Base-by-base conservation (phyloP, 2,113 vertebrate genomes). In the Illadopsis cleaveri region DNA sequence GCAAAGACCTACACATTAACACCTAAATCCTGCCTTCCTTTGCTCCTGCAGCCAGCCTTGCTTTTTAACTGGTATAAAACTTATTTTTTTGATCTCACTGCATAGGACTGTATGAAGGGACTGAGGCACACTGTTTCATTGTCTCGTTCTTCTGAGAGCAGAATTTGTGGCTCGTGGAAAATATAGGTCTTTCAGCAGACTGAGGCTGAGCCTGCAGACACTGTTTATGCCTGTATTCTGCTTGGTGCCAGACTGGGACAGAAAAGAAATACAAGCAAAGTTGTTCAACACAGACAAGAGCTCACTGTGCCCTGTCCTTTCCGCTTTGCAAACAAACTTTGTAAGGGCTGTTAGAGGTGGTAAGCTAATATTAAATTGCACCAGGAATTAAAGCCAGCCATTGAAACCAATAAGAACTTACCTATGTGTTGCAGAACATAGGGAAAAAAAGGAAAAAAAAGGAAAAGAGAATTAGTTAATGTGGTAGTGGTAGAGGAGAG, bases 221-320 rank as follows among this genome's bases (percentile, higher is more conserved):
- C 27, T 79, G 56, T 94, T 89, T 86, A 76, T 64, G 61, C 68
- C 82, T 24, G 0, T 58, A 45, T 92, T 82, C 83, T 87, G 57
- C 50, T 54, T 68, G 54, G 72, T 95, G 90, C 90, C 95, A 96
- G 70, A 47, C 5, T 92, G 69, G 50, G 75, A 76, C 14, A 76
- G 79, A 86, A 94, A 90, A 90, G 51, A 81, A 97, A 95, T 92
- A 96, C 45, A 94, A 93, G 71, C 15, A 56, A 94, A 82, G 61
- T 57, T 91, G 37, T 92, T 96, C 75, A 89, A 60, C 50, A 54
- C 37, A 93, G 78, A 97, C 93, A 97, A 97, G 95, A 82, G 50
- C 79, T 96, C 50, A 90, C 93, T 97, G 94, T 97, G 72, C 22
- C 77, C 72, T 85, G 51, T 90, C 38, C 86, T 91, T 96, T 89